Percentiles rank a stretch among this genome's conserved stretches.
Conservation (phyloP, 2,888 invertebrate genomes). For the Villa cingulata region DNA sequence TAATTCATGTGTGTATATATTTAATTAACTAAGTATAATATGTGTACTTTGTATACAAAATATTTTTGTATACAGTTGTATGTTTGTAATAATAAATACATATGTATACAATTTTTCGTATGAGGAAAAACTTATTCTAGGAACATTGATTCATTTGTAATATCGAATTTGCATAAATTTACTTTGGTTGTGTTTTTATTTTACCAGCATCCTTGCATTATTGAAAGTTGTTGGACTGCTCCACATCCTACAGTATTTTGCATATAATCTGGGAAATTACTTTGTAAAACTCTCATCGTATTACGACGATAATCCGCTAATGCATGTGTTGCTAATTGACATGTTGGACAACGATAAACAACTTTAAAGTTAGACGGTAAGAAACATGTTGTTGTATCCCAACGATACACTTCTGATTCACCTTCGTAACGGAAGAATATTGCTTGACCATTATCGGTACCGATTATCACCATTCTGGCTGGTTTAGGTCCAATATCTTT, state of each 20-base stretch:
- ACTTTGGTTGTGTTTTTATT: too few species aligned
- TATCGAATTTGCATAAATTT: too few species aligned
- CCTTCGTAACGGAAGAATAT: slow-evolving; percentile 47
- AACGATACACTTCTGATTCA: slow-evolving; percentile 43
- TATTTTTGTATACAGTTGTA: too few species aligned
- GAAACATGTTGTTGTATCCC: slow-evolving; percentile 41
- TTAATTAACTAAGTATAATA: too few species aligned
- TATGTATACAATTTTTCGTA: too few species aligned
- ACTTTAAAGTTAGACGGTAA: slow-evolving; percentile 36
- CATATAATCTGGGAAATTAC: slow-evolving; percentile 51
- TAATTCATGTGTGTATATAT: too few species aligned
- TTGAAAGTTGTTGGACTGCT: slow-evolving; percentile 40
- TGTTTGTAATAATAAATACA: too few species aligned
- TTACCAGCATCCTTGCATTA: slow-evolving; percentile 21
- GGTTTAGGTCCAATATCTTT: slow-evolving; percentile 44
- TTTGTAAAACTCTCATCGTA: slow-evolving; percentile 45
- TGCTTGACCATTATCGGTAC: slow-evolving; percentile 47
- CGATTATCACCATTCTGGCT: slow-evolving; percentile 44
- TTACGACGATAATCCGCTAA: slow-evolving; percentile 43
- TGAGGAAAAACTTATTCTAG: too few species aligned
- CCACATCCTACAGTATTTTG: slow-evolving; percentile 48
- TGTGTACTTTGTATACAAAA: too few species aligned
- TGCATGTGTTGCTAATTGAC: slow-evolving; percentile 45
- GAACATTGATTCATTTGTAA: too few species aligned
- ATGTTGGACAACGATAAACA: slow-evolving; percentile 41